phyloP scores from a whole-genome alignment of 1,140 invertebrate species.

The Lineus longissimus region DNA sequence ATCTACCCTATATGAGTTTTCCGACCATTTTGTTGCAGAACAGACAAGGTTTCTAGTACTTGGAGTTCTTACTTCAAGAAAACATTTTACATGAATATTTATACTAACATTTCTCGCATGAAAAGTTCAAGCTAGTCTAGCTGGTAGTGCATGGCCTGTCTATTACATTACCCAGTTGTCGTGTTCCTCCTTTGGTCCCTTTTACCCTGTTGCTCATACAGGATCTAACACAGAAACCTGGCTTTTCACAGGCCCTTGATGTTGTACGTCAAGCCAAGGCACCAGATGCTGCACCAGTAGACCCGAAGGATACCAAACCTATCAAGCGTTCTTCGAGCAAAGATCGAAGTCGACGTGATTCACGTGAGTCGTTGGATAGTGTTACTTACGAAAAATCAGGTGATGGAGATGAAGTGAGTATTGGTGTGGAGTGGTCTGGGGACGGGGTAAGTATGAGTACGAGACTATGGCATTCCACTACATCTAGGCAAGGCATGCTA shows the following conservation, averaged over 20 bases:
- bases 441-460: constrained; percentile 48
- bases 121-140: too few relatives aligned
- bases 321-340: constrained; percentile 54
- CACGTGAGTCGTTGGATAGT: constrained; percentile 63
- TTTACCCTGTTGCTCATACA: too few relatives aligned
- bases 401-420: constrained; percentile 61
- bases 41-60: too few relatives aligned
- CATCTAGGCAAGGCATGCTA: too few relatives aligned
- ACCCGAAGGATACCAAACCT: constrained; percentile 34
- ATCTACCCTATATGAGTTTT: too few relatives aligned
- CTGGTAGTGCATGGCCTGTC: too few relatives aligned
- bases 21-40: too few relatives aligned
- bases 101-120: too few relatives aligned
- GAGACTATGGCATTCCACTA: constrained; percentile 18
- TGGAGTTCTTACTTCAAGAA: too few relatives aligned
- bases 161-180: too few relatives aligned
- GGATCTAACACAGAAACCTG: background rate
- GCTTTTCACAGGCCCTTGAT: constrained; percentile 68
- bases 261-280: constrained; percentile 75
- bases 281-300: background rate
- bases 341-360: constrained; percentile 61
- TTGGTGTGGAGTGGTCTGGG: constrained; percentile 34
- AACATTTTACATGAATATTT: too few relatives aligned
- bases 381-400: constrained; percentile 59
- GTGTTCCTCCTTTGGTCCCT: too few relatives aligned